These are phyloP conservation scores for Periophthalmodon schlosseri DNA, from an alignment of 2,113 vertebrate genomes.

Conservation along the genomic window DNA sequence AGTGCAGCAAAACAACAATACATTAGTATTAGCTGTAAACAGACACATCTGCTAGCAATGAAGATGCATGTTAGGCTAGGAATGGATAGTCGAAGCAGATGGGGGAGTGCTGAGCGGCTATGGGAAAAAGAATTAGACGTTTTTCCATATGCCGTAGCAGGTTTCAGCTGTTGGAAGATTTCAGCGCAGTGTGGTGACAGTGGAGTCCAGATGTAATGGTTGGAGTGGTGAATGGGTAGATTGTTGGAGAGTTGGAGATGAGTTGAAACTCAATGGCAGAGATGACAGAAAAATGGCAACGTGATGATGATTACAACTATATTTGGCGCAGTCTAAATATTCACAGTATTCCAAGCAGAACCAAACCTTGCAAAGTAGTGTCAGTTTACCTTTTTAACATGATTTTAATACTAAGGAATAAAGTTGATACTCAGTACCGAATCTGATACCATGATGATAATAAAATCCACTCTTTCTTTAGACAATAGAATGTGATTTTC, in stretches of 20 bases:
- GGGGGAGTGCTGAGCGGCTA: conserved; percentile 8
- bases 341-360: neutral
- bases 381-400: too few relatives aligned
- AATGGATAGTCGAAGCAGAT: conserved; percentile 27
- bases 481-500: too few relatives aligned
- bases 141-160: conserved; percentile 9
- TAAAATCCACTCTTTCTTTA: too few relatives aligned
- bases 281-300: neutral
- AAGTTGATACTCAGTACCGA: too few relatives aligned
- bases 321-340: neutral
- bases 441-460: too few relatives aligned
- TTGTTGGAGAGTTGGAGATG: conserved; percentile 11
- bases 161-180: conserved; percentile 44
- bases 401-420: too few relatives aligned
- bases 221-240: conserved; percentile 12
- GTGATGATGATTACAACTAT: neutral
- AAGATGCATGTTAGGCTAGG: conserved; percentile 38
- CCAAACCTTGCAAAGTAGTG: neutral
- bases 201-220: conserved; percentile 32
- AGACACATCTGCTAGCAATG: conserved; percentile 68
- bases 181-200: conserved; percentile 28
- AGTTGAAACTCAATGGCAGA: neutral
- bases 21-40: conserved; percentile 53
- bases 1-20: conserved; percentile 64
- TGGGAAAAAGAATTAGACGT: conserved; percentile 2